Percentiles rank a stretch among this genome's conserved stretches.
These are phyloP conservation scores for Ectemnius continuus DNA, from an alignment of 2,888 invertebrate genomes.

Conservation along the genomic window DNA sequence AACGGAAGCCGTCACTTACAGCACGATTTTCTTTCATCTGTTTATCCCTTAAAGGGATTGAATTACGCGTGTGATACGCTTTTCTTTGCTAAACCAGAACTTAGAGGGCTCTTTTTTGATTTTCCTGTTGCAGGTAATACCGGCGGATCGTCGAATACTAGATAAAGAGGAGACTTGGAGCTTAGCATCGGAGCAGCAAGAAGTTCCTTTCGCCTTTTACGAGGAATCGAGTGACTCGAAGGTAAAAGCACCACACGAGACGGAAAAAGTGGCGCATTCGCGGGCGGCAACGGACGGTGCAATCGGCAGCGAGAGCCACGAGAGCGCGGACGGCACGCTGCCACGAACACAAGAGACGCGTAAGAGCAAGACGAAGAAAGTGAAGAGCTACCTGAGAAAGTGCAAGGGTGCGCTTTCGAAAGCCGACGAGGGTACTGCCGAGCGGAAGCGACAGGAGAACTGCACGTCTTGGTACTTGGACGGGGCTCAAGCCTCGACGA, in stretches of 20 bases:
- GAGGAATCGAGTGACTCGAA: conserved; percentile 51
- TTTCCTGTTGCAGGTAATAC: conserved; percentile 70
- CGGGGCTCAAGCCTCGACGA: conserved; percentile 41
- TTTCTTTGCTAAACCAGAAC: neutral
- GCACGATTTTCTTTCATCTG: too few relatives aligned
- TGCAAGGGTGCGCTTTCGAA: conserved; percentile 79
- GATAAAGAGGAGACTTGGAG: conserved; percentile 75
- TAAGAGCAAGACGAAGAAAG: conserved; percentile 80
- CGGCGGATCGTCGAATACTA: conserved; percentile 71
- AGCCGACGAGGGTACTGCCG: conserved; percentile 65
- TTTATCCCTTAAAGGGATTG: too few relatives aligned
- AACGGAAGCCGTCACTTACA: neutral
- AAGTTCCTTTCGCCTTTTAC: conserved; percentile 40
- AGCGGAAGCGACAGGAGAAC: conserved; percentile 65
- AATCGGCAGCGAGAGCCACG: conserved; percentile 33
- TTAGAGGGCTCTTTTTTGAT: neutral
- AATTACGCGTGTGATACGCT: neutral
- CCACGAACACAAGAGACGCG: conserved; percentile 76
- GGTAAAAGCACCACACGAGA: conserved; percentile 40
- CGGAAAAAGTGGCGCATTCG: conserved; percentile 31
- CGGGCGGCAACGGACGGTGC: conserved; percentile 27
- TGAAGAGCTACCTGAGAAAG: conserved; percentile 80
- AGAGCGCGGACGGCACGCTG: conserved; percentile 59
- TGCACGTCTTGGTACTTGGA: conserved; percentile 70
- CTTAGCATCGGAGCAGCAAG: conserved; percentile 64